These are phyloP conservation scores for Sinotaia quadrata DNA, from an alignment of 2,888 invertebrate genomes.

Conservation along the genomic window DNA sequence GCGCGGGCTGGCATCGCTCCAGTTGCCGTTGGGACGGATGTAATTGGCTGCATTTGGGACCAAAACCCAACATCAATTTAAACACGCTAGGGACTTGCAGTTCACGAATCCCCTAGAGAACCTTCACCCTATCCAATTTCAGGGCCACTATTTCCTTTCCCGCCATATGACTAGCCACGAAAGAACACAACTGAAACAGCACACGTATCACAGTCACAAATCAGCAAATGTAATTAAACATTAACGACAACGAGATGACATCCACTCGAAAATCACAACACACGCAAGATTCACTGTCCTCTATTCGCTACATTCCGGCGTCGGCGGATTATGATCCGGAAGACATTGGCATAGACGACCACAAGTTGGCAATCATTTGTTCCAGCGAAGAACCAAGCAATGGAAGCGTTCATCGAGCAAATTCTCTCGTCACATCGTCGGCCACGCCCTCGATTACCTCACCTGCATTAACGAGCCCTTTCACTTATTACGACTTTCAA, in stretches of 20 bases:
- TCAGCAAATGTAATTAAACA: no score
- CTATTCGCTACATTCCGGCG: conserved; percentile 20
- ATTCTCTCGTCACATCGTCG: not conserved
- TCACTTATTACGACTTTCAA: conserved; percentile 24
- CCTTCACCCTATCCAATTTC: no score
- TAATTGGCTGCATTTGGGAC: no score
- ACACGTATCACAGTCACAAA: no score
- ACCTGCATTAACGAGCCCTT: not conserved
- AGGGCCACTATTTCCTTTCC: no score
- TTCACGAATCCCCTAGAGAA: no score
- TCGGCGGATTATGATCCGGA: conserved; percentile 20
- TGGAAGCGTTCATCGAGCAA: conserved; percentile 5
- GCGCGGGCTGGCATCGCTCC: no score
- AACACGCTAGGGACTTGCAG: no score
- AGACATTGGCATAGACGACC: conserved; percentile 4
- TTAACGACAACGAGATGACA: not conserved
- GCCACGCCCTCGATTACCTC: not conserved
- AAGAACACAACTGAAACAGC: no score
- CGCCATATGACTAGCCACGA: no score
- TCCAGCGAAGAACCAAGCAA: conserved; percentile 3
- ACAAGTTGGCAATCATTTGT: conserved; percentile 10
- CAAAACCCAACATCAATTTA: no score
- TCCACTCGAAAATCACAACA: conserved; percentile 1
- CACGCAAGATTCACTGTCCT: conserved; percentile 10
- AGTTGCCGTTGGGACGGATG: no score